Evolutionary conservation across 2,888 invertebrate species (phyloP), one percentile per base, ranked within the genome.

Genomic region (Pegoplata infirma): DNA sequence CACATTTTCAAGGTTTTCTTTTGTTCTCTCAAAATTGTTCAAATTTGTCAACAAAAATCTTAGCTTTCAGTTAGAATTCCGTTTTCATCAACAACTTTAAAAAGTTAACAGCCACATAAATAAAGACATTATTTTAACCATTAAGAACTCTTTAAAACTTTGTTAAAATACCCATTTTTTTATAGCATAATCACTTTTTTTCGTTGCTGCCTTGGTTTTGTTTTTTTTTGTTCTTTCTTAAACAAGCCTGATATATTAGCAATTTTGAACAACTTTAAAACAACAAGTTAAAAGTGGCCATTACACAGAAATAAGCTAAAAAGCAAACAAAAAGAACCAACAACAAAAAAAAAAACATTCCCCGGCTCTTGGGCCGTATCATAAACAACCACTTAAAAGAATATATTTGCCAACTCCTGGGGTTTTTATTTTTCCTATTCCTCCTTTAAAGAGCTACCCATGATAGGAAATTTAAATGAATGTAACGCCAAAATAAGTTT

Each of bases 211-310:
- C 14, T 36, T 25, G 25, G 44, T 36, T 47, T 56, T 47, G 23
- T 10, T 19, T 14, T 3, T 21, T 46, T 53, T 36, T 8, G 5
- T 8, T 49, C 12, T 14, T 4, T 53, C 3, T 51, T 21, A 53
- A 28, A 14, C 47, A 63, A 63, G 46, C 40, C 53, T 68, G 68
- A 75, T 75, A 63, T 68, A 75, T 75, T 74, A 56, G 67, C 47
- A 67, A 61, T 75, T 75, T 79, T 51, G 61, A 71, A 59, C 66
- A 75, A 74, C 66, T 79, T 79, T 66, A 46, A 47, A 69, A 79
- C 75, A 79, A 75, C 78, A 75, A 79, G 66, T 79, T 75, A 46
- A 75, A 79, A 79, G 78, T 79, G 78, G 78, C 74, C 74, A 79
- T 79, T 67, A 67, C 49, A 16, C 10, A 28, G 10, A 61, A 46